A percentile compares a stretch with the other conserved stretches of the same genome.
Evolutionary conservation across 2,888 invertebrate species (phyloP).

Genomic region (Acronicta alni): DNA sequence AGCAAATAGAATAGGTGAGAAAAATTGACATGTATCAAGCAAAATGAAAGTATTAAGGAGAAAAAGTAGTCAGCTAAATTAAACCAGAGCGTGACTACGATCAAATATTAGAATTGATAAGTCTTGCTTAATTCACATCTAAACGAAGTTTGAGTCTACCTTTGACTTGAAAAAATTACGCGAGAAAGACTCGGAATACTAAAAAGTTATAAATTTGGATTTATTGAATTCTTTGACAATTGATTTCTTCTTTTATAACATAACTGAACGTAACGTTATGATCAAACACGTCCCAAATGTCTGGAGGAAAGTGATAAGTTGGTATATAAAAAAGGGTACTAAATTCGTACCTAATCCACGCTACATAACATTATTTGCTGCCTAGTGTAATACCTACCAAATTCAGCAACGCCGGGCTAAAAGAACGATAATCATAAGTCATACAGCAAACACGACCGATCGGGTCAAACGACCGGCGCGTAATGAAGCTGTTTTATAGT

Average conservation of each 20-base stretch:
- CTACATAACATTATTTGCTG: no score
- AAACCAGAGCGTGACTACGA: slow-evolving; percentile 19
- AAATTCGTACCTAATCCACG: no score
- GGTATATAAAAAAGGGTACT: no score
- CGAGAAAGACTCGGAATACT: slow-evolving; percentile 24
- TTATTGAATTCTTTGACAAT: background rate
- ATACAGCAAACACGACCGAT: slow-evolving; percentile 36
- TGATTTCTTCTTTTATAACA: no score
- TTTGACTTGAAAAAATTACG: slow-evolving; percentile 15
- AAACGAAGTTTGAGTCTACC: slow-evolving; percentile 14
- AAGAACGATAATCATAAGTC: slow-evolving; percentile 23
- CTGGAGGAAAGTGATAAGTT: no score
- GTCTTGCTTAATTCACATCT: slow-evolving; percentile 11
- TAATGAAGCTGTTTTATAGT: slow-evolving; percentile 57
- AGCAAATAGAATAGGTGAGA: background rate
- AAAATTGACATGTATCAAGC: background rate
- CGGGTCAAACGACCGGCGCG: slow-evolving; percentile 39
- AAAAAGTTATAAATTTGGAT: slow-evolving; percentile 6
- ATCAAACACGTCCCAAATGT: no score
- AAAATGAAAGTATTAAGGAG: background rate
- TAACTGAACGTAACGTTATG: no score
- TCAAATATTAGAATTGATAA: slow-evolving; percentile 22
- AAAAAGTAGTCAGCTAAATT: slow-evolving; percentile 3
- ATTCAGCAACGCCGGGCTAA: slow-evolving; percentile 4
- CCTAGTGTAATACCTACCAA: background rate